Evolutionary conservation across 2,888 invertebrate species (phyloP), one percentile per base, ranked within the genome.

Genomic region (Zootermopsis nevadensis): DNA sequence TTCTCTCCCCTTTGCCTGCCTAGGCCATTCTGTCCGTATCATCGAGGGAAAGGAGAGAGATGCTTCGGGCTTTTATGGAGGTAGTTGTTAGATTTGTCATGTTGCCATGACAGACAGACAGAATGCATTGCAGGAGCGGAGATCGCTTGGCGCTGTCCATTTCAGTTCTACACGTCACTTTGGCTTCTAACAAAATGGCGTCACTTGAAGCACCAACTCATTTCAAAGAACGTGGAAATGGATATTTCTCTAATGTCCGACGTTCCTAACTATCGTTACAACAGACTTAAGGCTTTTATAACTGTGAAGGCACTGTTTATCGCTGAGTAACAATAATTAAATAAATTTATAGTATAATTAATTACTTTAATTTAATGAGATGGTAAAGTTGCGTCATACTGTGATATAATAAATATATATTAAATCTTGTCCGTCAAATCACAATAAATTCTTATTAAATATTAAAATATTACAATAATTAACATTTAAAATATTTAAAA

Each of bases 51-150:
- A 69, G 77, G 83, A 67, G 77, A 67, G 77, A 82, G 38, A 74
- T 30, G 22, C 83, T 82, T 67, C 35, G 82, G 77, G 80, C 85
- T 85, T 84, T 84, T 83, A 81, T 82, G 83, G 82, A 81, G 83
- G 81, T 82, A 83, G 85, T 85, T 85, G 83, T 84, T 84, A 84
- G 84, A 84, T 84, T 84, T 84, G 85, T 85, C 85, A 85, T 85
- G 84, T 76, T 84, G 80, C 53, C 67, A 69, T 84, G 85, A 85
- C 85, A 85, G 84, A 85, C 85, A 85, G 84, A 83, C 69, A 82
- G 76, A 76, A 76, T 76, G 38, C 76, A 76, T 48, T 76, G 77
- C 77, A 31, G 24, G 76, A 82, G 48, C 27, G 82, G 33, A 67
- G 66, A 22, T 74, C 22, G 66, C 42, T 27, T n/a, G n/a, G 60